Base-by-base conservation (phyloP, 2,888 invertebrate genomes). In the Dioctria linearis region DNA sequence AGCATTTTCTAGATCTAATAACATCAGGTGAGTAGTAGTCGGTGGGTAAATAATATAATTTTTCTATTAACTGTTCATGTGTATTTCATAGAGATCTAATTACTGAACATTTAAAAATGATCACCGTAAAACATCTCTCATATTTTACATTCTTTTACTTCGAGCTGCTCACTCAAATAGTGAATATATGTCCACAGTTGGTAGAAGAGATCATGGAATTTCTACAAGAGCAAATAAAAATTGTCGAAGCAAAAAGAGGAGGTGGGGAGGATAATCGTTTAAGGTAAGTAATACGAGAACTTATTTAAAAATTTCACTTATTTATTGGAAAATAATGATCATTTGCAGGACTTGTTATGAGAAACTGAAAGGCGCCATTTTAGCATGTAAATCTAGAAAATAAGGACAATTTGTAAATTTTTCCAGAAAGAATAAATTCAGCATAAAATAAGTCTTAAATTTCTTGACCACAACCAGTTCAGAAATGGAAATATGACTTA, bases 121-220 rank as follows among this genome's bases (percentile, higher is more conserved):
- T 88, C 75, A 87, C 87, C 0, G 86, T 86, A n/a, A 87, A 88
- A 11, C 88, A 88, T 84, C 81, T 89, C 81, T 87, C 89, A 2
- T 88, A 87, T 78, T 87, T 87, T 83, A 88, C 89, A 9, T 88
- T 87, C 81, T 88, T 87, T 75, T 88, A 85, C 67, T 88, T 88
- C 63, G 88, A 89, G 80, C 84, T 89, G 80, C 82, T 89, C 25
- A 86, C 85, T 80, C 87, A 87, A 83, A 81, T 89, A 9, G 85
- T 85, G 2, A 84, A 86, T 57, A 84, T 86, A n/a, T 85, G 85
- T 2, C 85, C 85, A 0, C 82, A 83, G 3, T n/a, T 87, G 9
- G 83, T 89, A 0, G 81, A 84, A n/a, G 84, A 86, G 3, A 83
- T 88, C 0, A 82, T 86, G 80, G 83, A 83, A 0, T 88, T 85